Conservation (phyloP, 92 coral and sea anemone species). For the Phymanthus crucifer region DNA sequence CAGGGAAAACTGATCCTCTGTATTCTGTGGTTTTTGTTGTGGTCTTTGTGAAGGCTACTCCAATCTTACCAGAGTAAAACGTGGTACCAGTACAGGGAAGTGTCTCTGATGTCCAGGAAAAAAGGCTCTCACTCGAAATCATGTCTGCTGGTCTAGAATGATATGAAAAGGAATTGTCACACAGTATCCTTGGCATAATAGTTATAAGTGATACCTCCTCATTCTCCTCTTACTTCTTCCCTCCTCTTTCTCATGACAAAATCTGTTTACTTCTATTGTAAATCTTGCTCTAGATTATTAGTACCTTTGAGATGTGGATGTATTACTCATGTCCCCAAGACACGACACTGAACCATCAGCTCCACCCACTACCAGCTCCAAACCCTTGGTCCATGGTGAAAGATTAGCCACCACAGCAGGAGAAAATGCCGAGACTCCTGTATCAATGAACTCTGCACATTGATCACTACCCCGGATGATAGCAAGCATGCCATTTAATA, state of each 20-base stretch:
- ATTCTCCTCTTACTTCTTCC: too few relatives aligned
- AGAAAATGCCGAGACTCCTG: conserved; percentile 54
- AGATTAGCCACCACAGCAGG: conserved; percentile 69
- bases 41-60: conserved; percentile 46
- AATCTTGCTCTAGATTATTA: neutral
- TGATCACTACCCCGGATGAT: conserved; percentile 77
- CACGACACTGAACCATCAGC: conserved; percentile 75
- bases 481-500: conserved; percentile 64
- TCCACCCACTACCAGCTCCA: conserved; percentile 77
- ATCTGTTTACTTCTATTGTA: too few relatives aligned
- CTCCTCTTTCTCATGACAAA: too few relatives aligned
- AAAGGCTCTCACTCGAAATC: conserved; percentile 37
- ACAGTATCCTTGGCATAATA: neutral
- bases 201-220: too few relatives aligned
- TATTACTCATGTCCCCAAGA: conserved; percentile 47
- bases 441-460: conserved; percentile 67
- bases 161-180: neutral
- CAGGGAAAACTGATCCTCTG: conserved; percentile 42
- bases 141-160: conserved; percentile 19
- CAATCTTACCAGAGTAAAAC: conserved; percentile 75
- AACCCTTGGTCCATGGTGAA: conserved; percentile 60
- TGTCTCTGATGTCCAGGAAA: conserved; percentile 77
- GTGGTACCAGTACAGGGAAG: conserved; percentile 75
- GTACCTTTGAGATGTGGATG: conserved; percentile 35
- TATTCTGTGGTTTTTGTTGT: conserved; percentile 31